A percentile compares a stretch with the other conserved stretches of the same genome.
Evolutionary conservation across 2,888 invertebrate species (phyloP).

Genomic region (Parnassius orleans): DNA sequence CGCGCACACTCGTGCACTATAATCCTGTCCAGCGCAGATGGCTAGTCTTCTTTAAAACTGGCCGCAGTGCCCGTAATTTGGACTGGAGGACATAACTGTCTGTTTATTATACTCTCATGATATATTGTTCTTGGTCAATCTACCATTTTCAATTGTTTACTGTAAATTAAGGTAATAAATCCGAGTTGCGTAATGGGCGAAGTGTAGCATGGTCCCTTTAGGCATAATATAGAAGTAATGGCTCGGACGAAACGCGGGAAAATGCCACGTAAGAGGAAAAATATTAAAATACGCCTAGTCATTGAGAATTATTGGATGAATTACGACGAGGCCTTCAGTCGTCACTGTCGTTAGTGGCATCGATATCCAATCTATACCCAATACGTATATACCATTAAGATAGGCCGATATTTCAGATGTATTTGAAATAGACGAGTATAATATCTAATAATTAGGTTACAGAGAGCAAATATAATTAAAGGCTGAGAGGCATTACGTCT

Average conservation of each 20-base stretch:
- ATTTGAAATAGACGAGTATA: background rate
- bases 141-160: too few species aligned
- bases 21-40: too few species aligned
- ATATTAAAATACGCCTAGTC: conserved; percentile 19
- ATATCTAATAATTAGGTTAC: background rate
- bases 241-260: conserved; percentile 10
- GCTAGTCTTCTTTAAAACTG: too few species aligned
- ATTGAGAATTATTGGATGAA: conserved; percentile 22
- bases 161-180: conserved; percentile 10
- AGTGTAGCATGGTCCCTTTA: conserved; percentile 1
- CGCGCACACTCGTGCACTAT: too few species aligned
- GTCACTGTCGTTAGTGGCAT: conserved; percentile 1
- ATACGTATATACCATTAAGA: background rate
- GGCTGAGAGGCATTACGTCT: too few species aligned
- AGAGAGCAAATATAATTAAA: too few species aligned
- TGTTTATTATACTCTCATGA: too few species aligned
- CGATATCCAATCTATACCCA: background rate
- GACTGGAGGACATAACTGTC: too few species aligned
- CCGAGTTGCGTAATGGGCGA: background rate
- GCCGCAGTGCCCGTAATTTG: too few species aligned
- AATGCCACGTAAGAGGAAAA: conserved; percentile 18
- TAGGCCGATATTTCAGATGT: background rate
- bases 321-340: conserved; percentile 1
- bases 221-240: conserved; percentile 7
- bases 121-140: too few species aligned